These are phyloP conservation scores for Schizopygopsis pylzovi DNA, from an alignment of 2,797 vertebrate genomes.

Conservation along the genomic window DNA sequence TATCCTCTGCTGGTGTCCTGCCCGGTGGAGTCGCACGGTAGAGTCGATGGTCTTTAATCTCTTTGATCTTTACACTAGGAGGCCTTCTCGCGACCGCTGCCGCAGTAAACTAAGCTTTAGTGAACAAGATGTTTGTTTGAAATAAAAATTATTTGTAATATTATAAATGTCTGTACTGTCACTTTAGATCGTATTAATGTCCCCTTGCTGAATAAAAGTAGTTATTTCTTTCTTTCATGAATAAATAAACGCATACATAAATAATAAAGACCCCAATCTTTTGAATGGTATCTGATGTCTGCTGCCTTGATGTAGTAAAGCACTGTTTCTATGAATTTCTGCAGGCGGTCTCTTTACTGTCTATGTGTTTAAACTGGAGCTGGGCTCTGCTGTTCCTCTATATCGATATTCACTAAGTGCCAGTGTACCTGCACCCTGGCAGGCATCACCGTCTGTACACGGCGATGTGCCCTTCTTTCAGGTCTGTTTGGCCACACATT, in stretches of 20 bases:
- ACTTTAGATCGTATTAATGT: background rate
- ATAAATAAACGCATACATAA: background rate
- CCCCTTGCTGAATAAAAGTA: background rate
- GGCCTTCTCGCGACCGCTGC: too few species aligned
- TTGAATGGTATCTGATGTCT: background rate
- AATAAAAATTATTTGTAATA: too few species aligned
- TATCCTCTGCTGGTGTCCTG: too few species aligned
- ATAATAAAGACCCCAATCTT: background rate
- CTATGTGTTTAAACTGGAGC: constrained; percentile 87
- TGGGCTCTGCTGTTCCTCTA: constrained; percentile 78
- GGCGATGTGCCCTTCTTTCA: constrained; percentile 92
- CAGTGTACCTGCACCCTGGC: constrained; percentile 87
- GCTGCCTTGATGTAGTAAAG: background rate
- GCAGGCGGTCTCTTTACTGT: constrained; percentile 87
- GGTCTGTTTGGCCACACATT: constrained; percentile 72
- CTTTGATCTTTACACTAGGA: too few species aligned
- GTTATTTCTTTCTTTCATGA: background rate
- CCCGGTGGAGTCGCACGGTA: too few species aligned
- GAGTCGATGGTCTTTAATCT: too few species aligned
- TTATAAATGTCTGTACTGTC: background rate
- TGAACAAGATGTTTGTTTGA: background rate
- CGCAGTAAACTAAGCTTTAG: too few species aligned
- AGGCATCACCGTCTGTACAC: constrained; percentile 77
- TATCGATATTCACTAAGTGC: constrained; percentile 92
- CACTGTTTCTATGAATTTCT: background rate